Conservation (phyloP, 2,797 vertebrate genomes). For the Morelia viridis region DNA sequence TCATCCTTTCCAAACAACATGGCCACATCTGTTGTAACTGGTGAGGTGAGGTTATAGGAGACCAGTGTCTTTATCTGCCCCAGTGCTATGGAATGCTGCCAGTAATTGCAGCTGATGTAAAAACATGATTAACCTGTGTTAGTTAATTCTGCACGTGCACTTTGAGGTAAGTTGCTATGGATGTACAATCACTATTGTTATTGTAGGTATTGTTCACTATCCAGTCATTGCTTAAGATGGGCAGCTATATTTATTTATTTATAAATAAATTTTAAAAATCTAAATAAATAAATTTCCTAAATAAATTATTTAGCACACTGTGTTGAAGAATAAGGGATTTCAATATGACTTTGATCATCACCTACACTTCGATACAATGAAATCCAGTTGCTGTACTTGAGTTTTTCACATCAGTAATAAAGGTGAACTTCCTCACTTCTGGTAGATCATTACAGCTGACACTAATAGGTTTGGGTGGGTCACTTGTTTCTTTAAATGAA, state of each 20-base stretch:
- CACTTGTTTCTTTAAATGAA: background rate
- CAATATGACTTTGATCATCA: background rate
- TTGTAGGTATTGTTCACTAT: background rate
- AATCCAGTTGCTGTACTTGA: background rate
- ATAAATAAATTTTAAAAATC: background rate
- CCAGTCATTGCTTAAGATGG: background rate
- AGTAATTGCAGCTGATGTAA: background rate
- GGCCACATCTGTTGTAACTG: background rate
- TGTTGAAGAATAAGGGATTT: background rate
- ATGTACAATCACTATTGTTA: background rate
- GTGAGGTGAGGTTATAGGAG: background rate
- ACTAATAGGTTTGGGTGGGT: background rate
- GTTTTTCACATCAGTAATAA: background rate
- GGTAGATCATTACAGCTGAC: background rate
- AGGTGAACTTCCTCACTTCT: background rate
- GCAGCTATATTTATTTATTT: background rate
- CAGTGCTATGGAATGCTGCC: background rate
- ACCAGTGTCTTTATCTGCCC: background rate
- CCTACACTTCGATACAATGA: background rate
- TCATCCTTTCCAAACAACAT: background rate
- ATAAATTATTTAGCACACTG: background rate
- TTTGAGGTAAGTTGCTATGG: background rate
- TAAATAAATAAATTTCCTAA: background rate
- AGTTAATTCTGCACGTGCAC: background rate
- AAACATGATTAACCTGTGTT: background rate